phyloP scores from a whole-genome alignment of 2,113 vertebrate species.

The Pseudolaguvia tuberculata region DNA sequence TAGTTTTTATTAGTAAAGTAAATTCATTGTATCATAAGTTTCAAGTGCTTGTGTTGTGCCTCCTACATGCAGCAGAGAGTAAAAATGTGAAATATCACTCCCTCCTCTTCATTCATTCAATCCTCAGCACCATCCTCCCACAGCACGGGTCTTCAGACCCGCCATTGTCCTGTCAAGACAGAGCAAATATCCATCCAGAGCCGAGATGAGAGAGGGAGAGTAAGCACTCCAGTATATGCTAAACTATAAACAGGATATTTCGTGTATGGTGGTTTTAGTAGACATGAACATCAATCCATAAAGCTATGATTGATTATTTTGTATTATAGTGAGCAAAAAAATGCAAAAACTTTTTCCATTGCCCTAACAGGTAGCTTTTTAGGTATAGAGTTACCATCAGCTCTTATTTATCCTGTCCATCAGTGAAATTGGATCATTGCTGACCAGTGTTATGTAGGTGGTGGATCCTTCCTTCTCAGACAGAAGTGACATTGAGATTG shows the following conservation, averaged over 20 bases:
- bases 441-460: constrained; percentile 17
- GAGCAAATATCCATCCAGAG: constrained; percentile 26
- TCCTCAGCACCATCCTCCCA: constrained; percentile 39
- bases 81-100: constrained; percentile 29
- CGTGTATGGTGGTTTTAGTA: neutral
- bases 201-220: constrained; percentile 12
- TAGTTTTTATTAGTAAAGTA: neutral
- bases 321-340: neutral
- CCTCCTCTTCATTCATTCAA: constrained; percentile 33
- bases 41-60: constrained; percentile 9
- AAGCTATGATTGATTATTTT: neutral
- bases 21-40: constrained; percentile 12
- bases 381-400: neutral
- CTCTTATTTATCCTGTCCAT: neutral
- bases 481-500: constrained; percentile 7
- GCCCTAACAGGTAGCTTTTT: neutral
- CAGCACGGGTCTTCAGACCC: constrained; percentile 17
- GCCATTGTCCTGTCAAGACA: constrained; percentile 26
- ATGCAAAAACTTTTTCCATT: neutral
- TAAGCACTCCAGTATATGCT: neutral
- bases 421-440: constrained; percentile 9
- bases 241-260: neutral
- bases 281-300: neutral
- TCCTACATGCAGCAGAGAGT: constrained; percentile 5
- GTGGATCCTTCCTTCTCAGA: neutral